Evolutionary conservation across 1,140 invertebrate genomes (phyloP), one percentile per base, ranked within the genome.

Genomic region (Metaphire vulgaris): DNA sequence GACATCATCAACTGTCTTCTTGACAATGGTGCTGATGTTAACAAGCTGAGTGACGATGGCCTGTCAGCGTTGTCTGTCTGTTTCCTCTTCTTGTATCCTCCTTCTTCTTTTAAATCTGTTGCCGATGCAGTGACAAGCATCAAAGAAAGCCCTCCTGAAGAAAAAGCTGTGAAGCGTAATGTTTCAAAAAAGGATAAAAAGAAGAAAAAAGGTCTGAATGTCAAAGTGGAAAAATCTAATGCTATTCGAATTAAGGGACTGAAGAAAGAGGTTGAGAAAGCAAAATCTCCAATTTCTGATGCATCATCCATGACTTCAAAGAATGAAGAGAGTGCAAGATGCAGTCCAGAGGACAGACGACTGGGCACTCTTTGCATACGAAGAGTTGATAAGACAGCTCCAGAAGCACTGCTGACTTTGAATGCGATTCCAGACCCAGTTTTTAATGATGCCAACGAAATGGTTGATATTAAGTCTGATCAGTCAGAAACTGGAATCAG

Each of bases 1-100:
- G 81, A 82, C 70, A 79, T 83, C 1, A 84, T 86, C 34, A 85
- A 86, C 72, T 77, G 79, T 67, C 79, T 86, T 12, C 79, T 86
- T 0, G 85, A 86, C 72, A 80, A 83, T 76, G 85, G 85, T 33
- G 85, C 85, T 1, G 81, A 86, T 79, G 82, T 86, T 2, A 86
- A 86, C 78, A 83, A 85, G 76, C 79, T 86, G 21, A 84, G 80
- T 74, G 83, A 86, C 78, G 84, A 86, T 72, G 85, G 85, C 0
- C 81, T 84, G 32, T 85, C 85, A 21, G 83, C 83, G 0, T 75
- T 86, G 16, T 79, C 85, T 31, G 83, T 83, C 21, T 83, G 83
- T 0, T 80, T 80, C 72, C 82, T 86, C 64, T 84, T 83, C 74
- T 86, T 82, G 75, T 86, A 86, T 74, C 83, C 85, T 2, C 79